Evolutionary conservation across 2,113 vertebrate genomes (phyloP).

Genomic region (Laticauda laticaudata): DNA sequence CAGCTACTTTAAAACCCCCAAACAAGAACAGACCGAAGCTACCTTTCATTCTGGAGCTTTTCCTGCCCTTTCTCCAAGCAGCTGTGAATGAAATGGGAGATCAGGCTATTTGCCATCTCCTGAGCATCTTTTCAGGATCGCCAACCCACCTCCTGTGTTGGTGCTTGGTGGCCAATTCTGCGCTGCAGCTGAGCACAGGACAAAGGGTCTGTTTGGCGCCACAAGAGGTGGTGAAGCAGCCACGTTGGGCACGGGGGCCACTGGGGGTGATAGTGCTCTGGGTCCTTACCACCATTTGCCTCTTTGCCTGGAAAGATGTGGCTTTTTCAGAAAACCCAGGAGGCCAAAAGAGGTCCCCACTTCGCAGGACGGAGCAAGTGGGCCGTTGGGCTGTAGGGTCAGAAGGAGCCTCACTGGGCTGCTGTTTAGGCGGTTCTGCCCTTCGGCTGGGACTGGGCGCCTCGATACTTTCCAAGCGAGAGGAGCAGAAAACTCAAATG

Average conservation of each 20-base stretch:
- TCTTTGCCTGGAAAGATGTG: not conserved
- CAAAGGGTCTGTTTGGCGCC: not conserved
- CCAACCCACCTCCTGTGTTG: slow-evolving; percentile 40
- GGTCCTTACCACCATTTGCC: not conserved
- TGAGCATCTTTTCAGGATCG: slow-evolving; percentile 64
- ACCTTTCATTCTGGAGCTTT: not conserved
- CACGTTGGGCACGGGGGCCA: not conserved
- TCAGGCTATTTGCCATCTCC: slow-evolving; percentile 40
- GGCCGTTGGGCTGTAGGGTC: not conserved
- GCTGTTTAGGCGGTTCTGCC: not conserved
- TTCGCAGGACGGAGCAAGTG: not conserved
- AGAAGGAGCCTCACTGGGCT: not conserved
- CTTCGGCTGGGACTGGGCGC: not conserved
- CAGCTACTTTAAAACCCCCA: not conserved
- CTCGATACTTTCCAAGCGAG: not conserved
- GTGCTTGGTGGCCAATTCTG: slow-evolving; percentile 63
- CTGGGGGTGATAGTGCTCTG: not conserved
- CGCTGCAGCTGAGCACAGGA: slow-evolving; percentile 12
- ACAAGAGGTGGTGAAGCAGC: slow-evolving; percentile 28
- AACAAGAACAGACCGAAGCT: not conserved
- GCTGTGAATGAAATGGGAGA: slow-evolving; percentile 36
- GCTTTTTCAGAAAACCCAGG: not conserved
- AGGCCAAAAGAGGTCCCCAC: not conserved
- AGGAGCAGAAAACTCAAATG: not conserved
- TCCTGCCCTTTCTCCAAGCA: not conserved